A percentile compares a stretch with the other conserved stretches of the same genome.
Evolutionary conservation across 1,140 invertebrate genomes (phyloP).

Genomic region (Mactra quadrangularis): DNA sequence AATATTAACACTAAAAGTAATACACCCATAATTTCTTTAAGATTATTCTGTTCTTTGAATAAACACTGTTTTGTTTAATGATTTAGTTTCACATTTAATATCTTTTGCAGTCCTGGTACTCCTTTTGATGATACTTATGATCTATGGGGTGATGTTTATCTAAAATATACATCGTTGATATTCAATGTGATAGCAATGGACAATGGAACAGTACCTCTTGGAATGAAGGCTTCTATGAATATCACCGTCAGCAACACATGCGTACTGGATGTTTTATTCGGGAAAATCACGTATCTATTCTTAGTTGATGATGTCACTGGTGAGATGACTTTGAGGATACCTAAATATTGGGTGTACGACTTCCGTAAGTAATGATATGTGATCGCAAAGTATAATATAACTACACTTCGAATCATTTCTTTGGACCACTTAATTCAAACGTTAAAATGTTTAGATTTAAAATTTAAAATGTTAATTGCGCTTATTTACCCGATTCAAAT

Average conservation of each 20-base stretch:
- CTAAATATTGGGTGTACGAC: conserved; percentile 66
- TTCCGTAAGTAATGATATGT: conserved; percentile 63
- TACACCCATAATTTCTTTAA: too few relatives aligned
- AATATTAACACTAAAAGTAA: too few relatives aligned
- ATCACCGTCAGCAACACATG: conserved; percentile 69
- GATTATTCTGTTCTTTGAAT: too few relatives aligned
- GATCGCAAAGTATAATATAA: not conserved
- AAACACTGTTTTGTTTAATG: too few relatives aligned
- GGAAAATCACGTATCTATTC: conserved; percentile 57
- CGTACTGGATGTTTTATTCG: conserved; percentile 65
- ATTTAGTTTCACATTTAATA: not conserved
- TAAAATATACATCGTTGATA: conserved; percentile 57
- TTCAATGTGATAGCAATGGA: conserved; percentile 66
- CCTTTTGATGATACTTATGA: conserved; percentile 61
- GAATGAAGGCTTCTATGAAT: conserved; percentile 53
- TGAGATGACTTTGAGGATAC: conserved; percentile 52
- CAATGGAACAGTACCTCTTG: conserved; percentile 60
- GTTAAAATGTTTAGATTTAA: too few relatives aligned
- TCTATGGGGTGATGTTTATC: conserved; percentile 60
- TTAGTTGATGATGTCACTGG: conserved; percentile 60
- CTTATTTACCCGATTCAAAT: too few relatives aligned
- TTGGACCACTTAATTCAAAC: too few relatives aligned
- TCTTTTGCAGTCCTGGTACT: conserved; percentile 12
- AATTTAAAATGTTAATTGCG: too few relatives aligned
- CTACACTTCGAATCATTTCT: too few relatives aligned